phyloP scores from a whole-genome alignment of 2,888 invertebrate genomes.

The Lasioglossum figueresi region DNA sequence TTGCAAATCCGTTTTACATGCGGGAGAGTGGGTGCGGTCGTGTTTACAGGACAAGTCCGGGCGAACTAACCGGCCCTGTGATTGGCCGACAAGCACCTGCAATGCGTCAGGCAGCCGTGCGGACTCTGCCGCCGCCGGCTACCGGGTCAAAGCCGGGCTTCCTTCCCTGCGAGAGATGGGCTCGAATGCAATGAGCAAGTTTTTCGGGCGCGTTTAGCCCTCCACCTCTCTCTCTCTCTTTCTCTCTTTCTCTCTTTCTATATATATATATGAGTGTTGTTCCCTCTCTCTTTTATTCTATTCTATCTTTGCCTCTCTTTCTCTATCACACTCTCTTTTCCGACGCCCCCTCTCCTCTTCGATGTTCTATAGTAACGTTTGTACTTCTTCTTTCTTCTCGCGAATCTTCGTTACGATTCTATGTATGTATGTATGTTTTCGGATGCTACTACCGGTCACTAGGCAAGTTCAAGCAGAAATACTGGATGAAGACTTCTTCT shows the following conservation, averaged over 20 bases:
- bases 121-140: constrained; percentile 85
- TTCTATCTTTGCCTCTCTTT: too few relatives aligned
- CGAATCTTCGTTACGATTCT: too few relatives aligned
- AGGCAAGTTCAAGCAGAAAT: too few relatives aligned
- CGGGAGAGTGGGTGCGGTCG: constrained; percentile 85
- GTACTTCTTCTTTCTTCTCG: too few relatives aligned
- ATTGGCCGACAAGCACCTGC: constrained; percentile 94
- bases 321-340: too few relatives aligned
- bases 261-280: too few relatives aligned
- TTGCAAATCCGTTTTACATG: constrained; percentile 70
- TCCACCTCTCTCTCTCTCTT: constrained; percentile 36
- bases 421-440: too few relatives aligned
- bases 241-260: constrained; percentile 19
- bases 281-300: background rate
- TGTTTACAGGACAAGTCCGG: constrained; percentile 88
- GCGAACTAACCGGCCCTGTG: constrained; percentile 86
- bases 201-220: constrained; percentile 64
- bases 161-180: constrained; percentile 74
- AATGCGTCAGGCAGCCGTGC: constrained; percentile 90
- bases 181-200: constrained; percentile 66
- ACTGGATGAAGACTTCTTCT: too few relatives aligned
- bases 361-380: too few relatives aligned
- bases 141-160: constrained; percentile 81
- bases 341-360: too few relatives aligned
- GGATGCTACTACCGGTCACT: too few relatives aligned